These are phyloP conservation scores for Dioctria rufipes DNA, from an alignment of 2,888 invertebrate genomes.

Conservation along the genomic window DNA sequence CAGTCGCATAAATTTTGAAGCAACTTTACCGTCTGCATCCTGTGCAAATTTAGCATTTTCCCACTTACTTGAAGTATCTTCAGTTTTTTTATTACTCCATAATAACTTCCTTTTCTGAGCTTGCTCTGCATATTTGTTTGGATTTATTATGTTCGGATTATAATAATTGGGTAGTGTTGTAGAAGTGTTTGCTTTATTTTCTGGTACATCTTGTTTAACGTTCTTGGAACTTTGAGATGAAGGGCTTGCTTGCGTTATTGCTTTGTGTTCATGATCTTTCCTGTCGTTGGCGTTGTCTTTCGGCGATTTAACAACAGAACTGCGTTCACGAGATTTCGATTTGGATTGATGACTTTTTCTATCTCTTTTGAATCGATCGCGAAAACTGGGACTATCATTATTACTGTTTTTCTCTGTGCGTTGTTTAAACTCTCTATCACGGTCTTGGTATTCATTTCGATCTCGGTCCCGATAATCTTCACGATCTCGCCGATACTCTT, in stretches of 20 bases:
- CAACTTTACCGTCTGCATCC: constrained; percentile 92
- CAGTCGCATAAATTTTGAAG: constrained; percentile 94
- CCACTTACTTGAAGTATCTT: constrained; percentile 76
- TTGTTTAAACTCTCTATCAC: constrained; percentile 41
- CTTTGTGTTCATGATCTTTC: constrained; percentile 68
- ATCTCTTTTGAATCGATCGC: constrained; percentile 51
- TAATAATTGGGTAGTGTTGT: constrained; percentile 78
- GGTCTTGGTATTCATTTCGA: constrained; percentile 46
- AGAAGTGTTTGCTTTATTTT: constrained; percentile 15
- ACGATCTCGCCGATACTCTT: constrained; percentile 16
- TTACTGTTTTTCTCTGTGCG: constrained; percentile 56
- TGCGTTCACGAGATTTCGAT: constrained; percentile 36
- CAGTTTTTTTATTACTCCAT: constrained; percentile 86
- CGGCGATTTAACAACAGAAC: background rate
- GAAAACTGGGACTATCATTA: constrained; percentile 33
- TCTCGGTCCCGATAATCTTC: constrained; percentile 32
- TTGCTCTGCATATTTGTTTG: constrained; percentile 88
- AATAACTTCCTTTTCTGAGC: constrained; percentile 92
- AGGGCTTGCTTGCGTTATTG: constrained; percentile 70
- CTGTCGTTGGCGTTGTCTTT: constrained; percentile 65
- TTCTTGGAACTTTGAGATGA: constrained; percentile 28
- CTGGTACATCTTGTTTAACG: background rate
- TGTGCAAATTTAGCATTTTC: constrained; percentile 89
- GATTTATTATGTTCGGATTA: constrained; percentile 81
- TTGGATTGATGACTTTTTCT: constrained; percentile 32